Evolutionary conservation across 2,113 vertebrate genomes (phyloP), one percentile per base, ranked within the genome.

Genomic region (Rhinoptilus africanus): DNA sequence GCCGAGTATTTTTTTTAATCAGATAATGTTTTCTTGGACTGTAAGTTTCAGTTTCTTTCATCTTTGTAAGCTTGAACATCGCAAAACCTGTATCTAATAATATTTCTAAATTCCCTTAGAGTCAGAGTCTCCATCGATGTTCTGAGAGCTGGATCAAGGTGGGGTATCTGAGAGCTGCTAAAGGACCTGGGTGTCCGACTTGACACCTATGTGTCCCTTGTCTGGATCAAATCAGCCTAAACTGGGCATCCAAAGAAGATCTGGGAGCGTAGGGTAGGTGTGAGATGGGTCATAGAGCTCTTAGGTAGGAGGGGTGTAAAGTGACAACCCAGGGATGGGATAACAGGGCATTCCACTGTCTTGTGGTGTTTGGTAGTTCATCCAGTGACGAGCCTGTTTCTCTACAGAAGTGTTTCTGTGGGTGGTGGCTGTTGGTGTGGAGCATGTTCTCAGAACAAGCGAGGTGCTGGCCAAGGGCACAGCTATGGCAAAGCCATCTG

Each of bases 341-440:
- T 71, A 43, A 28, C 12, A 5, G 30, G 32, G 45, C 7, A 74
- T 67, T 74, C 20, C 20, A 10, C 15, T 66, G 19, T 9, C 37
- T 43, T 85, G n/a, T 47, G 23, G 4, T 12, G 24, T 47, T 76
- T 16, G 15, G 63, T 41, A 54, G 18, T 14, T 63, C 80, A 30
- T 21, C 20, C 1, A 3, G 39, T 13, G 20, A 26, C 2, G 3
- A 71, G 21, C 32, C 30, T 1, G 0, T 32, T 84, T 71, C 41
- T 50, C 35, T 27, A 37, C 41, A 35, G 39, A 41, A 62, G 17
- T n/a, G 17, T 32, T 47, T 47, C 48, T 77, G 34, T 8, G 32
- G 28, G 16, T 24, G 34, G 47, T 68, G 35, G 69, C 19, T 45
- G 28, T 47, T 8, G 20, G n/a, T 35, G 35, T 18, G n/a, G 20